Conservation (phyloP, 2,113 vertebrate genomes). For the Odocoileus virginianus region DNA sequence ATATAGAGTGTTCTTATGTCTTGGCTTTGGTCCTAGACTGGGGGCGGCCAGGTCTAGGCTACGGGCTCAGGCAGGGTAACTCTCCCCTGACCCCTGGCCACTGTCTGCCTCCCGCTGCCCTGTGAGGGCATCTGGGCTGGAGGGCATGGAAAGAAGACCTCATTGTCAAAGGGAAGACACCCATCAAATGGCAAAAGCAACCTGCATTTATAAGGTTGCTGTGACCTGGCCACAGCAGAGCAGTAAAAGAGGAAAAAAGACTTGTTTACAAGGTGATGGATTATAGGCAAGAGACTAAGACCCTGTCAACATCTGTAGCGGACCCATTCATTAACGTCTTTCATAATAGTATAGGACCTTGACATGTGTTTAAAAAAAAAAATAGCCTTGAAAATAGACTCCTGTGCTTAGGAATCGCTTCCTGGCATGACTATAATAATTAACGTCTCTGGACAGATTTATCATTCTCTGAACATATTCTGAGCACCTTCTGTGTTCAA, state of each 20-base stretch:
- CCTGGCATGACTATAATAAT: neutral
- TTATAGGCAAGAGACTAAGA: neutral
- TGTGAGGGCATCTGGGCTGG: neutral
- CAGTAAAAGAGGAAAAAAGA: neutral
- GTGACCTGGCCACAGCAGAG: neutral
- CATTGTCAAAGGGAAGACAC: neutral
- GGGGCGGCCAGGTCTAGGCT: neutral
- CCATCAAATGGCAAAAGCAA: neutral
- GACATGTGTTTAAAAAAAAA: neutral
- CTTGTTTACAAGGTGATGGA: neutral
- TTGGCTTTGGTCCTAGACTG: neutral
- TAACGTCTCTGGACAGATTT: neutral
- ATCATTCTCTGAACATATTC: neutral
- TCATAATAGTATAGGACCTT: neutral
- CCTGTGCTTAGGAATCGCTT: neutral
- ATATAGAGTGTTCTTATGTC: neutral
- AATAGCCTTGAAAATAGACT: slow-evolving; percentile 18
- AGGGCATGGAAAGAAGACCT: neutral
- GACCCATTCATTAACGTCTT: slow-evolving; percentile 25
- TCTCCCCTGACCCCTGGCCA: neutral
- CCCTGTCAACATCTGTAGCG: neutral
- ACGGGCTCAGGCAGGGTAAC: neutral
- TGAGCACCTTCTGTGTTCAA: neutral
- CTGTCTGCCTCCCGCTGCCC: neutral
- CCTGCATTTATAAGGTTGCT: neutral